Evolutionary conservation across 1,140 invertebrate species (phyloP), one percentile per base, ranked within the genome.

Genomic region (Panagrolaimus sp.): DNA sequence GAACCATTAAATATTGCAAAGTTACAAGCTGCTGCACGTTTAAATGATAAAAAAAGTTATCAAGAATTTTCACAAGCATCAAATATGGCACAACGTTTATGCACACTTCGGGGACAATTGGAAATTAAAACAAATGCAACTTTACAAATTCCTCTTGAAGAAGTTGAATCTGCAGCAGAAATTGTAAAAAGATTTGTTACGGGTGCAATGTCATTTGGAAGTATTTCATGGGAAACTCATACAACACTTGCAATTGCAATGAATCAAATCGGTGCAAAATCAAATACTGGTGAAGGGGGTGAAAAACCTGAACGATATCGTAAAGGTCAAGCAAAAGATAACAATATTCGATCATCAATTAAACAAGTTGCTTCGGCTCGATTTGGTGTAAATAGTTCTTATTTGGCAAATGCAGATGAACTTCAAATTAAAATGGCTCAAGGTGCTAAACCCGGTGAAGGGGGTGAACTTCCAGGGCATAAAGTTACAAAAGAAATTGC

Each of bases 381-480:
- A 64, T 99, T 99, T 86, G 96, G 96, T 21, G 96, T 99, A 0
- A 98, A 94, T 0, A 93, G 93, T 46, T 91, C 93, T 0, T 98
- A 99, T 83, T 84, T 98, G 38, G 93, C 94, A 9, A 91, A 98
- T 86, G 91, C 95, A 15, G 93, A 96, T 84, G 93, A 96, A 84
- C 82, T 96, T 65, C 94, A 96, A 85, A 96, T 96, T 80, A 96
- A 96, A 86, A 96, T 96, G 93, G 94, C 94, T n/a, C 94, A 96
- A 85, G 94, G 94, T 15, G 94, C 93, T 24, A 96, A 96, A 80
- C 93, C 93, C 0, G 93, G 93, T 3, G 93, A 96, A 86, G 93
- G 93, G 48, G 93, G 94, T 26, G 93, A 96, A 85, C 83, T 96
- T 15, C 94, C 94, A 0, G 90, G 92, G 76, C 90, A 90, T 72